phyloP scores from a whole-genome alignment of 1,140 invertebrate genomes.

The Parapsyche elsis region DNA sequence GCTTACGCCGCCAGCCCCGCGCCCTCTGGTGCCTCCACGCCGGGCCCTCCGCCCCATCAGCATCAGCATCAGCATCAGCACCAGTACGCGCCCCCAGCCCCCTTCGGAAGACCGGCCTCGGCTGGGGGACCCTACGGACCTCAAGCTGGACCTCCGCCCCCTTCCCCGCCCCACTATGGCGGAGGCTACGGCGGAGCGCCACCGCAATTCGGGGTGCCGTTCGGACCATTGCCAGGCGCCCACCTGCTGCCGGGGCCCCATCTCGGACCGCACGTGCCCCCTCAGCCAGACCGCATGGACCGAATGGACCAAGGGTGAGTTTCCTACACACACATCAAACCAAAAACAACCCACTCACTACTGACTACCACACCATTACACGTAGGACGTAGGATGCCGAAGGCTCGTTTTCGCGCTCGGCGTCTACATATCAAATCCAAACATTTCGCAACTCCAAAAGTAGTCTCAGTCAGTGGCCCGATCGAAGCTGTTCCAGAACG shows the following conservation, averaged over 20 bases:
- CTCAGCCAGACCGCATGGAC: slow-evolving; percentile 48
- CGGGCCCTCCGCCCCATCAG: slow-evolving; percentile 48
- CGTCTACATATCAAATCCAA: too few species aligned
- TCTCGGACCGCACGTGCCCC: slow-evolving; percentile 33
- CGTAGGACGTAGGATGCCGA: too few species aligned
- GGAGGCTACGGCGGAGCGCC: slow-evolving; percentile 35
- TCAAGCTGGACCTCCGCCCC: slow-evolving; percentile 39
- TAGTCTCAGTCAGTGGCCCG: too few species aligned
- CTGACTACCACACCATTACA: not conserved
- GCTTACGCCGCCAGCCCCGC: slow-evolving; percentile 52
- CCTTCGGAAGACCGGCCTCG: slow-evolving; percentile 35
- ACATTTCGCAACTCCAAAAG: too few species aligned
- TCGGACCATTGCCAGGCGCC: slow-evolving; percentile 29
- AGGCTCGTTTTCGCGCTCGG: too few species aligned
- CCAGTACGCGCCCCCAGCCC: slow-evolving; percentile 32
- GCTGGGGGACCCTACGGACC: slow-evolving; percentile 16
- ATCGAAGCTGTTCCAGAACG: too few species aligned
- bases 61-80: slow-evolving; percentile 38
- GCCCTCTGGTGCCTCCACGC: slow-evolving; percentile 53
- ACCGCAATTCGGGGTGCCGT: slow-evolving; percentile 48
- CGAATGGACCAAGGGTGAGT: slow-evolving; percentile 55
- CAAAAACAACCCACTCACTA: not conserved
- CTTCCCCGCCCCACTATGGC: slow-evolving; percentile 51
- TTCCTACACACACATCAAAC: not conserved
- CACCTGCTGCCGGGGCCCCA: slow-evolving; percentile 48